phyloP scores from a whole-genome alignment of 2,888 invertebrate genomes.

The Uloborus plumipes region DNA sequence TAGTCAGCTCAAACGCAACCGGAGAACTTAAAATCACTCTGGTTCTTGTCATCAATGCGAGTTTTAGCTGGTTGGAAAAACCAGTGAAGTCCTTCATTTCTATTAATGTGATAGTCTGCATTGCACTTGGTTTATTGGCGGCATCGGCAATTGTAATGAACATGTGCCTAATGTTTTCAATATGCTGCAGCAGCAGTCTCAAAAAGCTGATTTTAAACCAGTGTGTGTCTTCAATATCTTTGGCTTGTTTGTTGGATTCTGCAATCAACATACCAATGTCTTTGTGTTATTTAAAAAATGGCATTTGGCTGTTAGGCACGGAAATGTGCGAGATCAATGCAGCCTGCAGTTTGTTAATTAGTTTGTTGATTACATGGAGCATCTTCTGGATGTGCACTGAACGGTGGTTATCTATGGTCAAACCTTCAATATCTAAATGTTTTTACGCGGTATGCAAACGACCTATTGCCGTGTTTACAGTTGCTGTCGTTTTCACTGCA shows the following conservation, averaged over 20 bases:
- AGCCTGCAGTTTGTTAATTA: slow-evolving; percentile 20
- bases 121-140: slow-evolving; percentile 19
- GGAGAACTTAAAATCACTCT: slow-evolving; percentile 46
- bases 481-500: background rate
- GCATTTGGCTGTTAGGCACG: slow-evolving; percentile 10
- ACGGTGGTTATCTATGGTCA: slow-evolving; percentile 28
- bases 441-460: slow-evolving; percentile 2
- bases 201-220: slow-evolving; percentile 50
- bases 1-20: slow-evolving; percentile 6
- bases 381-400: slow-evolving; percentile 49
- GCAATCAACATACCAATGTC: slow-evolving; percentile 38
- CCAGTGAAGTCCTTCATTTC: slow-evolving; percentile 12
- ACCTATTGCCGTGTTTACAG: slow-evolving; percentile 8
- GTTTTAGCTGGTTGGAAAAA: slow-evolving; percentile 53
- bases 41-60: slow-evolving; percentile 47
- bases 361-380: slow-evolving; percentile 28
- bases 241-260: slow-evolving; percentile 41
- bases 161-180: slow-evolving; percentile 24
- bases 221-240: slow-evolving; percentile 23
- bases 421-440: background rate
- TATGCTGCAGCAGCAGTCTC: slow-evolving; percentile 43
- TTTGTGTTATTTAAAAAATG: slow-evolving; percentile 18
- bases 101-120: slow-evolving; percentile 18
- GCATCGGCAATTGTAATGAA: slow-evolving; percentile 31
- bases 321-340: slow-evolving; percentile 38